Conservation (phyloP, 1,140 invertebrate genomes). For the Hylyphantes graminicola region DNA sequence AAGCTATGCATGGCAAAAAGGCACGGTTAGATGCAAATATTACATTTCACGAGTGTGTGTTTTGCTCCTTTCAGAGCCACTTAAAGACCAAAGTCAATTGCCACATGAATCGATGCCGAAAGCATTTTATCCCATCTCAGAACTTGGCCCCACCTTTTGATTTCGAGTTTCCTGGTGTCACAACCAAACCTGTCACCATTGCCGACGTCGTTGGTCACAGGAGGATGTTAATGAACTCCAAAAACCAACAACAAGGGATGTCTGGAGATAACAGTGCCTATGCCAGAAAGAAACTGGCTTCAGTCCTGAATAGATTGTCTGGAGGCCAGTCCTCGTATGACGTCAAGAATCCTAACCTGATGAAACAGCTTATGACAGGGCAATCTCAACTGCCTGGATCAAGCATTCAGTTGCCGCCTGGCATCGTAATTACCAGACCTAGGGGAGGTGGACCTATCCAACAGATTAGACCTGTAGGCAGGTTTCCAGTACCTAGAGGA, state of each 20-base stretch:
- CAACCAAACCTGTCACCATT: slow-evolving; percentile 72
- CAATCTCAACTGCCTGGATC: slow-evolving; percentile 16
- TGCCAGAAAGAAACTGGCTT: slow-evolving; percentile 49
- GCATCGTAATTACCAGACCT: slow-evolving; percentile 53
- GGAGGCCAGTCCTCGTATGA: slow-evolving; percentile 9
- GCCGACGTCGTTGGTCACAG: slow-evolving; percentile 62
- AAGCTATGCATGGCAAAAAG: slow-evolving; percentile 85
- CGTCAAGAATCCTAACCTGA: slow-evolving; percentile 30
- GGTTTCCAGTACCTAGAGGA: slow-evolving; percentile 28
- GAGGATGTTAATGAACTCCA: slow-evolving; percentile 36
- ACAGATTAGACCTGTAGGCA: slow-evolving; percentile 5
- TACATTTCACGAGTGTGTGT: slow-evolving; percentile 87
- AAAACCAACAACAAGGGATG: neutral
- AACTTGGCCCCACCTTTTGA: slow-evolving; percentile 86
- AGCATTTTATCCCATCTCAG: slow-evolving; percentile 88
- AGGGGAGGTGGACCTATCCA: slow-evolving; percentile 10
- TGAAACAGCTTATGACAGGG: slow-evolving; percentile 42
- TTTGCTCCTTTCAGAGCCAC: slow-evolving; percentile 94
- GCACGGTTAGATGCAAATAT: slow-evolving; percentile 86
- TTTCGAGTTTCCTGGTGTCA: slow-evolving; percentile 90
- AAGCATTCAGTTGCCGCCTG: slow-evolving; percentile 49
- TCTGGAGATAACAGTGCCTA: slow-evolving; percentile 45
- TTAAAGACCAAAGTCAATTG: slow-evolving; percentile 90
- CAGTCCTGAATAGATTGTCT: slow-evolving; percentile 39
- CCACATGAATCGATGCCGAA: slow-evolving; percentile 87